These are phyloP conservation scores for Stomatorhinus ivindoensis DNA, from an alignment of 2,113 vertebrate species.

Conservation along the genomic window DNA sequence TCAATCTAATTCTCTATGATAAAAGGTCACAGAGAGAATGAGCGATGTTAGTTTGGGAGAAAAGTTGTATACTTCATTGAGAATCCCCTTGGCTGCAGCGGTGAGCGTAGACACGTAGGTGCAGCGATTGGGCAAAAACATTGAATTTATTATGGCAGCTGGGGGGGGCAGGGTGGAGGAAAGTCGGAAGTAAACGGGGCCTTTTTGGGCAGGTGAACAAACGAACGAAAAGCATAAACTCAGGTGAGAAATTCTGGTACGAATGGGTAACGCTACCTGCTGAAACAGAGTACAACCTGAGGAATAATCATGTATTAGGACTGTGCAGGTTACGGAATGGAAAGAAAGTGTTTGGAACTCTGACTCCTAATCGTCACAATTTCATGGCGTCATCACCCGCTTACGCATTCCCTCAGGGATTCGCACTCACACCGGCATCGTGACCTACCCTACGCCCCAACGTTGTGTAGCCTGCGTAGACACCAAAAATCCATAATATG, in stretches of 20 bases:
- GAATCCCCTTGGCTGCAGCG: background rate
- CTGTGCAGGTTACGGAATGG: background rate
- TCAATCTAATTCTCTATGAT: background rate
- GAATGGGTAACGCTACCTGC: background rate
- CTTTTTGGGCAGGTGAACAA: background rate
- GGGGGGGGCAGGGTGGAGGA: background rate
- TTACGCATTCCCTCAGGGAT: background rate
- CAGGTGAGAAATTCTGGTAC: background rate
- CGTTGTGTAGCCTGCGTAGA: background rate
- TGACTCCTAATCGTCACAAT: background rate
- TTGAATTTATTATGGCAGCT: background rate
- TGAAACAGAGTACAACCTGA: background rate
- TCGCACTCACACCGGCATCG: background rate
- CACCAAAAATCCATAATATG: slow-evolving; percentile 2
- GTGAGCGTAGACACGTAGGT: background rate
- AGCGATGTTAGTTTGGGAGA: background rate
- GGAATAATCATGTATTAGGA: background rate
- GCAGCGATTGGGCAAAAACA: background rate
- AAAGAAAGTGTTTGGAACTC: background rate
- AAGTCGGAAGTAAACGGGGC: background rate
- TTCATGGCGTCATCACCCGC: background rate
- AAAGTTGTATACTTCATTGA: background rate
- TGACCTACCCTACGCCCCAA: background rate
- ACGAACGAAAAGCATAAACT: background rate
- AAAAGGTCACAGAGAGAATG: background rate